Percentiles rank a stretch among this genome's conserved stretches.
These are phyloP conservation scores for Palaemon carinicauda DNA, from an alignment of 1,140 invertebrate species.

Conservation along the genomic window DNA sequence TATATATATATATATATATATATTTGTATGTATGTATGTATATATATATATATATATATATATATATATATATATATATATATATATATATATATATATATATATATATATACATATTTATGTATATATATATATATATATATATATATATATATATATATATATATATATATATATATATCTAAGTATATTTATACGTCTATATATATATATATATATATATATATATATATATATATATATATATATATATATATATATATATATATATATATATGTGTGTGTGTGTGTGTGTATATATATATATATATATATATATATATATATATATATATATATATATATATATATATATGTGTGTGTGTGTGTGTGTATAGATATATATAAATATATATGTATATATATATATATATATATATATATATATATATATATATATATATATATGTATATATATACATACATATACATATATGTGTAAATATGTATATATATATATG, in stretches of 20 bases:
- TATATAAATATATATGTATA: not conserved
- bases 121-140: not conserved
- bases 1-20: too few species aligned
- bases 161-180: too few species aligned
- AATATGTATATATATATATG: not conserved
- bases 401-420: too few species aligned
- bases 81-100: too few species aligned
- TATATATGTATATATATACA: not conserved
- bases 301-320: not conserved
- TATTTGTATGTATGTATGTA: too few species aligned
- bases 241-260: not conserved
- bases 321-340: conserved; percentile 7
- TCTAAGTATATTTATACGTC: not conserved
- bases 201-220: not conserved
- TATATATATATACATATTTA: too few species aligned
- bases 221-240: not conserved
- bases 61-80: too few species aligned
- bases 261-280: not conserved
- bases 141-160: not conserved
- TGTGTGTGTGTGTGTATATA: not conserved
- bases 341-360: not conserved
- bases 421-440: not conserved
- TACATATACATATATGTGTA: not conserved
- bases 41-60: too few species aligned
- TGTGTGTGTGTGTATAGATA: not conserved